Conservation (phyloP, 2,113 vertebrate species). For the Platichthys stellatus region DNA sequence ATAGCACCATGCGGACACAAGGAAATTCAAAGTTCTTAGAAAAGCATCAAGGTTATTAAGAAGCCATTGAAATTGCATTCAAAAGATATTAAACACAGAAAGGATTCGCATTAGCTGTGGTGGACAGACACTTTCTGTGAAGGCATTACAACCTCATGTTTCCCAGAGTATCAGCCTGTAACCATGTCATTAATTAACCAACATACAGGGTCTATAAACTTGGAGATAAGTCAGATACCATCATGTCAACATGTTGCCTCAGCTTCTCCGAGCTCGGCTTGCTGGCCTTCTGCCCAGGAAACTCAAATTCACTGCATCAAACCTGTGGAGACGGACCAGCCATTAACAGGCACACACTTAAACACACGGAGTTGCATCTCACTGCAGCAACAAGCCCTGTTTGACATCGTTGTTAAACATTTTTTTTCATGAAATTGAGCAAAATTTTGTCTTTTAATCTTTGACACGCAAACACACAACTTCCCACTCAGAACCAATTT, state of each 20-base stretch:
- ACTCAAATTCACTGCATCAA: slow-evolving; percentile 48
- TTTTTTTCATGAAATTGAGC: not conserved
- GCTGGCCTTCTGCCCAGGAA: slow-evolving; percentile 49
- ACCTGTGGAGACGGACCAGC: slow-evolving; percentile 18
- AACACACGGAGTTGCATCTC: slow-evolving; percentile 3
- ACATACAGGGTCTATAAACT: slow-evolving; percentile 7
- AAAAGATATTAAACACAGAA: not conserved
- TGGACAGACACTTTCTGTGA: too few species aligned
- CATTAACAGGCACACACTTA: slow-evolving; percentile 41
- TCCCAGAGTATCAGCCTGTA: not conserved
- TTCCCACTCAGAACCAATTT: not conserved
- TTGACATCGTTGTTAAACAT: too few species aligned
- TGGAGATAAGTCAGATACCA: slow-evolving; percentile 36
- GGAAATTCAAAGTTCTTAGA: too few species aligned
- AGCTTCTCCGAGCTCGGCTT: slow-evolving; percentile 36
- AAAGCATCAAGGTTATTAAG: too few species aligned
- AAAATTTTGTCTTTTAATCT: too few species aligned
- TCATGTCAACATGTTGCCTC: slow-evolving; percentile 19
- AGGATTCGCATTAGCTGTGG: too few species aligned
- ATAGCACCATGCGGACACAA: not conserved
- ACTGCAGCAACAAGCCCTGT: not conserved
- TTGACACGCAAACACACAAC: not conserved
- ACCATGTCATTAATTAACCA: slow-evolving; percentile 28
- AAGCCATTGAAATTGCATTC: too few species aligned
- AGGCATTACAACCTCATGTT: not conserved